Evolutionary conservation across 2,888 invertebrate species (phyloP).

Genomic region (Heteropelma amictum): DNA sequence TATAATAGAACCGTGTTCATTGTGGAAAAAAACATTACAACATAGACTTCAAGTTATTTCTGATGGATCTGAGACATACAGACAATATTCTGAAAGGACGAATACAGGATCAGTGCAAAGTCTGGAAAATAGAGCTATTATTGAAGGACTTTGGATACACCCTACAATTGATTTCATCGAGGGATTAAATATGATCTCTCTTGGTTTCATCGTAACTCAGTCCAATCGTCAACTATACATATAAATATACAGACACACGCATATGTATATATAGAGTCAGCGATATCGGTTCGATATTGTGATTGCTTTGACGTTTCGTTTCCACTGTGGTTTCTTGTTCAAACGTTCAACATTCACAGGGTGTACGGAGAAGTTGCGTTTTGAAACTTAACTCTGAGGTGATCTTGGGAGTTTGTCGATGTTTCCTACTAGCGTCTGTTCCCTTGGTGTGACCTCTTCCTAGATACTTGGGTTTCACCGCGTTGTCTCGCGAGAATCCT

Average conservation of each 20-base stretch:
- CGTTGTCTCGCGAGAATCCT: conserved; percentile 4
- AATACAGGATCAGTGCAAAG: neutral
- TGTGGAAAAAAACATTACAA: neutral
- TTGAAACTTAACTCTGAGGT: conserved; percentile 1
- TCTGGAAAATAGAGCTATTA: neutral
- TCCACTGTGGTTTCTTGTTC: conserved; percentile 20
- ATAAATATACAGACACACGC: conserved; percentile 13
- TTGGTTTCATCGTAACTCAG: conserved; percentile 1
- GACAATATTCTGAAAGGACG: neutral
- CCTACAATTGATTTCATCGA: conserved; percentile 24
- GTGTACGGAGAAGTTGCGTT: conserved; percentile 1
- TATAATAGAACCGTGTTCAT: no score
- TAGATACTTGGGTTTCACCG: conserved; percentile 20
- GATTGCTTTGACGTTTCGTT: conserved; percentile 6
- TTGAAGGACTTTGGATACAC: neutral
- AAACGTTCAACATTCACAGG: conserved; percentile 45
- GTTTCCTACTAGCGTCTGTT: neutral
- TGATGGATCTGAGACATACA: neutral
- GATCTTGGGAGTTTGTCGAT: conserved; percentile 12
- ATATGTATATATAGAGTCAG: no score
- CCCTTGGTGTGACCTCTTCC: conserved; percentile 22
- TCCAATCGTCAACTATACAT: neutral
- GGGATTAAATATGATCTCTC: conserved; percentile 13
- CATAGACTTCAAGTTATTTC: neutral
- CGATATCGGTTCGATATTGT: conserved; percentile 14